Conservation (phyloP, 2,797 vertebrate genomes). For the Austrolebias charrua region DNA sequence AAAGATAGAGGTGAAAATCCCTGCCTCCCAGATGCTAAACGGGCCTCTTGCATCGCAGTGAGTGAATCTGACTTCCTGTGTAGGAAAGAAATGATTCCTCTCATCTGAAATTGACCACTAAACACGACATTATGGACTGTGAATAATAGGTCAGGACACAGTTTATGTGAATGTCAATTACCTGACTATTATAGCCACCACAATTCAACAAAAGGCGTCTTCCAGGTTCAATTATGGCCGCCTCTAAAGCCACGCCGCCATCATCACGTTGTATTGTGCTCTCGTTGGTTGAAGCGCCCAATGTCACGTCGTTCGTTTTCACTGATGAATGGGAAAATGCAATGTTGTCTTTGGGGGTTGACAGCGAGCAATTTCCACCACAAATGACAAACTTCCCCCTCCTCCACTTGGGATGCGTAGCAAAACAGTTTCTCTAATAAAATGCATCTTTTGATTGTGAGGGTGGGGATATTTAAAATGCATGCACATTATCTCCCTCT, state of each 20-base stretch:
- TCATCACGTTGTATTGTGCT: constrained; percentile 58
- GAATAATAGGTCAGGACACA: constrained; percentile 39
- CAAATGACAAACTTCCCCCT: constrained; percentile 74
- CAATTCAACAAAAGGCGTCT: constrained; percentile 59
- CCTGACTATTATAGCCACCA: constrained; percentile 48
- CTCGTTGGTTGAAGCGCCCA: constrained; percentile 64
- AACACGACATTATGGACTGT: constrained; percentile 8
- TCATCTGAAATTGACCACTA: constrained; percentile 59
- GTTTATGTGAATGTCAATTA: constrained; percentile 59
- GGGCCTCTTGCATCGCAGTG: constrained; percentile 49
- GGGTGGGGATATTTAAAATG: constrained; percentile 78
- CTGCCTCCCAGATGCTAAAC: constrained; percentile 1
- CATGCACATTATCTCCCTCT: constrained; percentile 81
- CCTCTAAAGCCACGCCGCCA: constrained; percentile 50
- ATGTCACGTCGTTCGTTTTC: constrained; percentile 71
- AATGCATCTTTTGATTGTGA: constrained; percentile 78
- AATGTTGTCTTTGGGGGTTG: constrained; percentile 76
- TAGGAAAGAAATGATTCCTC: constrained; percentile 25
- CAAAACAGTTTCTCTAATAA: constrained; percentile 78
- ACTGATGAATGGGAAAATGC: constrained; percentile 72
- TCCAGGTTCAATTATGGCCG: constrained; percentile 63
- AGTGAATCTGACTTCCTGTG: constrained; percentile 27
- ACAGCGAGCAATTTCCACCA: constrained; percentile 73
- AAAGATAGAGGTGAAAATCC: too few species aligned
- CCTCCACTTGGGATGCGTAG: constrained; percentile 56